phyloP scores from a whole-genome alignment of 1,140 invertebrate genomes.

The Pollicipes pollicipes region DNA sequence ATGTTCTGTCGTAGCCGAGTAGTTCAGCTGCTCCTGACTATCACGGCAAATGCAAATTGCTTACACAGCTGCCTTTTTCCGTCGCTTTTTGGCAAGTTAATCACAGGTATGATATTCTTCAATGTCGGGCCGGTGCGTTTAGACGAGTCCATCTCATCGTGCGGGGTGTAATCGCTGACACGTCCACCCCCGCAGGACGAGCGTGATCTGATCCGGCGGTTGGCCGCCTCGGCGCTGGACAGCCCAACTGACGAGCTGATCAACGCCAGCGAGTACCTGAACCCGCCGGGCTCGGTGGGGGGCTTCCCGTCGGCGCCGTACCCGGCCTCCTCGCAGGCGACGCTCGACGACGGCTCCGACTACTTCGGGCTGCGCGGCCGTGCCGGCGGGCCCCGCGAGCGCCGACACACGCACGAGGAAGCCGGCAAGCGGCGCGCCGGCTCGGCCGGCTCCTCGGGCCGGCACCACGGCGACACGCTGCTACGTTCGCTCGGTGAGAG shows the following conservation, averaged over 20 bases:
- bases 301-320: not conserved
- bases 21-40: too few relatives aligned
- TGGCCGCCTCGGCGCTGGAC: conserved; percentile 55
- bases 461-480: not conserved
- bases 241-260: conserved; percentile 52
- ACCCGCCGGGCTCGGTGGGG: conserved; percentile 39
- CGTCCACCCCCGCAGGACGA: conserved; percentile 80
- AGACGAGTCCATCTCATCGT: too few relatives aligned
- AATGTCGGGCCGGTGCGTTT: too few relatives aligned
- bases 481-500: not conserved
- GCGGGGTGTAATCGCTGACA: too few relatives aligned
- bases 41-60: too few relatives aligned
- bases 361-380: not conserved
- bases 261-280: conserved; percentile 79
- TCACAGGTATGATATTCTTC: too few relatives aligned
- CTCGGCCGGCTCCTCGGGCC: not conserved
- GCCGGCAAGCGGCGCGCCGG: too few relatives aligned
- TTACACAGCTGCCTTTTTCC: too few relatives aligned
- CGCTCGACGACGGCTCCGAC: not conserved
- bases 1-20: too few relatives aligned
- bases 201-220: conserved; percentile 62
- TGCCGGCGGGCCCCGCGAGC: not conserved
- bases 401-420: not conserved
- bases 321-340: not conserved
- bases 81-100: too few relatives aligned